Conservation (phyloP, 2,888 invertebrate genomes). For the Polyommatus iphigenia region DNA sequence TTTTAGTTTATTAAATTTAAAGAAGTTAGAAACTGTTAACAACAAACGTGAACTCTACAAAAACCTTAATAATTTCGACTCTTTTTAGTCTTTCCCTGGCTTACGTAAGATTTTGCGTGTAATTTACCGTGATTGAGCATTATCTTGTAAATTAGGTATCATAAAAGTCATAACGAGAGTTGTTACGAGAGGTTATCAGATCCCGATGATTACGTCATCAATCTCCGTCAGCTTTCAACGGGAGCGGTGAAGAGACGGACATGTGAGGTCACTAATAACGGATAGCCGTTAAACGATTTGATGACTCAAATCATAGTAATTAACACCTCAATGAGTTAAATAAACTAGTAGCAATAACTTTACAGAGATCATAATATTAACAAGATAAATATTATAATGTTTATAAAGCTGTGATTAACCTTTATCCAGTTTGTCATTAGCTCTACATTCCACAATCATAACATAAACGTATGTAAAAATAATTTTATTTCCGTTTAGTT, state of each 20-base stretch:
- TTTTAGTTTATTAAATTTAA: background rate
- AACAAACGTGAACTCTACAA: background rate
- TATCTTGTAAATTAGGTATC: slow-evolving; percentile 25
- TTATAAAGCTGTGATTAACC: background rate
- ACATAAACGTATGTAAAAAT: background rate
- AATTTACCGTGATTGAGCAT: background rate
- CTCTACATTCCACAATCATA: background rate
- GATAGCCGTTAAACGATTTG: background rate
- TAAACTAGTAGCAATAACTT: background rate
- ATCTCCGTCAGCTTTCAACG: slow-evolving; percentile 78
- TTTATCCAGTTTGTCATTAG: background rate
- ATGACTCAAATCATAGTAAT: background rate
- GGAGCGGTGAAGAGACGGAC: slow-evolving; percentile 45
- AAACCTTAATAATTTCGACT: background rate
- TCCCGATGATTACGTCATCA: slow-evolving; percentile 77
- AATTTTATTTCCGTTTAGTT: background rate
- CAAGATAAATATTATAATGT: background rate
- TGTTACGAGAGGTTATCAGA: slow-evolving; percentile 51
- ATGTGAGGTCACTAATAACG: slow-evolving; percentile 7
- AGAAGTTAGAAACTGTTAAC: background rate
- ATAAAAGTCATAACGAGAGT: slow-evolving; percentile 14
- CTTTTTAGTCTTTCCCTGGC: background rate
- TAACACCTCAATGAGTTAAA: background rate
- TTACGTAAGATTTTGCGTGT: background rate
- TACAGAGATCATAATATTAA: background rate